Percentiles rank a stretch among this genome's conserved stretches.
These are phyloP conservation scores for Heliconius nattereri DNA, from an alignment of 1,140 invertebrate species.

Conservation along the genomic window DNA sequence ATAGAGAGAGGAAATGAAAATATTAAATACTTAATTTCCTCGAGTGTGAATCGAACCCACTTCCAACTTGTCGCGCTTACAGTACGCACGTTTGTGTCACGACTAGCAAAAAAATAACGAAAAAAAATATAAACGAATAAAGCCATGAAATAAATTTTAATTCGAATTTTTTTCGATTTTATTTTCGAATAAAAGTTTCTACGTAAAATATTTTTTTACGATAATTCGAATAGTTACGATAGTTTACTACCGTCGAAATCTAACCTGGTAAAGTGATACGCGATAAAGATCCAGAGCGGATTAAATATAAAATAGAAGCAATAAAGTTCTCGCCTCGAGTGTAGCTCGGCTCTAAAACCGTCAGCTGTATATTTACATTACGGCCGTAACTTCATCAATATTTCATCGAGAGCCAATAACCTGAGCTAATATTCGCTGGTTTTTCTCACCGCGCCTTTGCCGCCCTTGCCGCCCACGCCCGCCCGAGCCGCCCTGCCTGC, in stretches of 20 bases:
- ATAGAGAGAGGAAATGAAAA: too few relatives aligned
- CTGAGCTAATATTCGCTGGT: slow-evolving; percentile 45
- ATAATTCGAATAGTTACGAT: neutral
- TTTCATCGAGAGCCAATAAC: slow-evolving; percentile 63
- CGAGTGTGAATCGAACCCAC: too few relatives aligned
- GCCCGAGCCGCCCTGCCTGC: neutral
- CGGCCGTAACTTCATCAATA: slow-evolving; percentile 60
- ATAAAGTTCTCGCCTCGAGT: slow-evolving; percentile 20
- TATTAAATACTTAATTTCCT: too few relatives aligned
- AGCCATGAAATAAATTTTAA: neutral
- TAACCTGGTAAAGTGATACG: neutral
- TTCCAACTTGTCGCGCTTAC: too few relatives aligned
- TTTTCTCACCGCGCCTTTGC: slow-evolving; percentile 23
- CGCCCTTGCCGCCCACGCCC: neutral
- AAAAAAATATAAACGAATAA: too few relatives aligned
- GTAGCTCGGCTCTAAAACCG: slow-evolving; percentile 13
- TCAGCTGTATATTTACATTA: slow-evolving; percentile 41
- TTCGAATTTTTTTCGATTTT: too few relatives aligned
- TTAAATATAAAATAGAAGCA: slow-evolving; percentile 22
- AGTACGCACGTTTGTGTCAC: too few relatives aligned
- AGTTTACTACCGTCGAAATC: neutral
- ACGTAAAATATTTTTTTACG: neutral
- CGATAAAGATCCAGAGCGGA: slow-evolving; percentile 5
- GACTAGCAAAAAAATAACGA: too few relatives aligned
- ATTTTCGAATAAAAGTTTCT: neutral